These are phyloP conservation scores for Xiphophorus maculatus DNA, from an alignment of 2,113 vertebrate genomes.

Conservation along the genomic window DNA sequence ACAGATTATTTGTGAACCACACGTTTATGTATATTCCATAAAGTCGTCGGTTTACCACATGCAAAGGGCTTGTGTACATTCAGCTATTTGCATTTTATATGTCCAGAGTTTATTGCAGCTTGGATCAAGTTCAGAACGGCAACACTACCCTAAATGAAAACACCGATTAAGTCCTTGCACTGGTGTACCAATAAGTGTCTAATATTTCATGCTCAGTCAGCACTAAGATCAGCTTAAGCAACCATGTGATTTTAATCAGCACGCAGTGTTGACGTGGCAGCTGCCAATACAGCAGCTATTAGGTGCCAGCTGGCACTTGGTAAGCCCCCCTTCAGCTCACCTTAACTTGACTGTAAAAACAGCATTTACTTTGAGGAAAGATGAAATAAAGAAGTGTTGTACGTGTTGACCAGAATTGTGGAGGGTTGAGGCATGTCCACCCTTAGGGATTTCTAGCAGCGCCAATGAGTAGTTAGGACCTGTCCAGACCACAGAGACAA, in stretches of 20 bases:
- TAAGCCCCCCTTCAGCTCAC: slow-evolving; percentile 37
- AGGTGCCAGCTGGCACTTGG: slow-evolving; percentile 53
- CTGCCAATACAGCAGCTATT: slow-evolving; percentile 49
- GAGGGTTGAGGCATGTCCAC: neutral
- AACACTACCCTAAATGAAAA: slow-evolving; percentile 8
- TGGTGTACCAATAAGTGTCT: slow-evolving; percentile 4
- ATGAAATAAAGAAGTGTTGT: slow-evolving; percentile 8
- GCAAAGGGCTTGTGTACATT: slow-evolving; percentile 33
- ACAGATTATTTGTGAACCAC: neutral
- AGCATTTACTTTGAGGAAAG: neutral
- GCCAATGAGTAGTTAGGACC: neutral
- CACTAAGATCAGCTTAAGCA: slow-evolving; percentile 34
- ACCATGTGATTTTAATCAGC: slow-evolving; percentile 41
- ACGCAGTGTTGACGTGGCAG: slow-evolving; percentile 67
- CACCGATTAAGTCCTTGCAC: slow-evolving; percentile 24
- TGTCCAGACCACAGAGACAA: neutral
- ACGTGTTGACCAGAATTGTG: neutral
- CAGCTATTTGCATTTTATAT: slow-evolving; percentile 15
- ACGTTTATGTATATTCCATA: slow-evolving; percentile 9
- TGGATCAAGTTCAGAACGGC: slow-evolving; percentile 17
- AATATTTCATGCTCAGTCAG: slow-evolving; percentile 46
- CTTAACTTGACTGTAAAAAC: slow-evolving; percentile 35
- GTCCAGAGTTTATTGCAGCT: slow-evolving; percentile 34
- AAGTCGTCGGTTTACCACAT: slow-evolving; percentile 17
- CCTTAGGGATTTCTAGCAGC: neutral